Conservation (phyloP, 2,113 vertebrate genomes). For the Tapirus terrestris region DNA sequence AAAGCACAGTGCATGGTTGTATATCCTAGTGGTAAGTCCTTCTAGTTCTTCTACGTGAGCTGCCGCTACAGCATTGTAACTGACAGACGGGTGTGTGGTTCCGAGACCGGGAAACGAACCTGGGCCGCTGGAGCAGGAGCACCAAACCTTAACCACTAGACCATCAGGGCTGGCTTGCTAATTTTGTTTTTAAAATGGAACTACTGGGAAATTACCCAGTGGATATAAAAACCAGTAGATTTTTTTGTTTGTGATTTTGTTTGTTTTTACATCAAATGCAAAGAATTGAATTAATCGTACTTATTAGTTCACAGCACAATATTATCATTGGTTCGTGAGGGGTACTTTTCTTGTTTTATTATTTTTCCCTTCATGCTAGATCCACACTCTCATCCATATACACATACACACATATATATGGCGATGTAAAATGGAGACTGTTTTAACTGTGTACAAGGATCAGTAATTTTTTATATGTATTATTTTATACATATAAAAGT, state of each 20-base stretch:
- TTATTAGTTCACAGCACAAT: neutral
- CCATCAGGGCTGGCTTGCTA: neutral
- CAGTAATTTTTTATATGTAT: neutral
- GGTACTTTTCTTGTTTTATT: neutral
- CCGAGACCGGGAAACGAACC: too few species aligned
- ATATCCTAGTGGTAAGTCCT: too few species aligned
- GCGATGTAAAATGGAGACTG: neutral
- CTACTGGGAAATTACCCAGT: neutral
- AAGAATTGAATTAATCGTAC: neutral
- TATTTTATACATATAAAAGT: neutral
- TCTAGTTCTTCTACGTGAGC: too few species aligned
- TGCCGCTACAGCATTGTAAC: too few species aligned
- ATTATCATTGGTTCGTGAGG: neutral
- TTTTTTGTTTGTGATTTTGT: neutral
- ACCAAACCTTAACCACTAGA: too few species aligned
- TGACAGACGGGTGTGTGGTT: too few species aligned
- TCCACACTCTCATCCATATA: too few species aligned
- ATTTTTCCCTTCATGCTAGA: neutral
- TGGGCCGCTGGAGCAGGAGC: too few species aligned
- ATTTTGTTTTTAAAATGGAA: slow-evolving; percentile 43
- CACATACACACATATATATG: neutral
- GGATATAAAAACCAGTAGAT: neutral
- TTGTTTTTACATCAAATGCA: neutral
- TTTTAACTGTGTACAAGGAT: neutral
- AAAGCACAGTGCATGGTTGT: too few species aligned